Evolutionary conservation across 2,888 invertebrate species (phyloP).

Genomic region (Lysandra coridon): DNA sequence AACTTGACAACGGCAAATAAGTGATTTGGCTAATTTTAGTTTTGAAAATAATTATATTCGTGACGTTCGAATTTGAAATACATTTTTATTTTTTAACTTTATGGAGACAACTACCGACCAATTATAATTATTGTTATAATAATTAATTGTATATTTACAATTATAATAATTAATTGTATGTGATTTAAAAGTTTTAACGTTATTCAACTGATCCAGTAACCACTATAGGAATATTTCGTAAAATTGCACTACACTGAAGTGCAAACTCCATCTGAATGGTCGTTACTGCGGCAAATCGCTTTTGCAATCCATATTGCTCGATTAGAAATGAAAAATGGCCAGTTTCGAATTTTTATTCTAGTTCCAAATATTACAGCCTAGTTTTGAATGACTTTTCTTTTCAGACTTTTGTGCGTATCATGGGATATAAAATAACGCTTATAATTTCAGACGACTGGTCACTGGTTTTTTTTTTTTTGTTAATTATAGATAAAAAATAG

Average conservation of each 20-base stretch:
- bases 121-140: too few relatives aligned
- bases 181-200: not conserved
- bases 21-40: too few relatives aligned
- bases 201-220: not conserved
- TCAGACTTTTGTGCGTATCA: not conserved
- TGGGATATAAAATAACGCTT: not conserved
- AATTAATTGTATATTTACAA: too few relatives aligned
- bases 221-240: not conserved
- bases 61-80: too few relatives aligned
- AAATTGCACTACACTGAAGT: not conserved
- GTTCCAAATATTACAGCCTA: not conserved
- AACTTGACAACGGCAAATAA: too few relatives aligned
- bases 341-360: conserved; percentile 18
- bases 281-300: not conserved
- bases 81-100: too few relatives aligned
- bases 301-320: conserved; percentile 14
- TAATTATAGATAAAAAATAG: too few relatives aligned
- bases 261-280: conserved; percentile 5
- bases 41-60: too few relatives aligned
- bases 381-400: not conserved
- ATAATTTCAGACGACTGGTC: not conserved
- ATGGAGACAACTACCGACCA: too few relatives aligned
- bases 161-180: not conserved
- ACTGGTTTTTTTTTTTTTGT: not conserved
- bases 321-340: conserved; percentile 15